phyloP scores from a whole-genome alignment of 35 echinoderm and acorn worm genomes.

The Stichopus chloronotus region DNA sequence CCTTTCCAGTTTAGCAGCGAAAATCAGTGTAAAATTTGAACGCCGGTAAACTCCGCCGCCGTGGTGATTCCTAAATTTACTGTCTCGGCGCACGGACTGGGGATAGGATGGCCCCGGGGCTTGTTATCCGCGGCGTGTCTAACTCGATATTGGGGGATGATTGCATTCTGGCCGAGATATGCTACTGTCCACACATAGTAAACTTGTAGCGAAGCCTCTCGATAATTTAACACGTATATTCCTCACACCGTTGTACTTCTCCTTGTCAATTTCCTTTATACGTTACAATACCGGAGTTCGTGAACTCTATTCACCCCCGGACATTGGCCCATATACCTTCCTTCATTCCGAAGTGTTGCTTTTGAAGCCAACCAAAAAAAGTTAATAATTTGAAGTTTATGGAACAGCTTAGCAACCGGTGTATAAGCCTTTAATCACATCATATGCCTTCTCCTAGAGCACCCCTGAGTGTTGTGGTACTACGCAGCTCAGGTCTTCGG shows the following conservation, averaged over 20 bases:
- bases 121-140: conserved; percentile 37
- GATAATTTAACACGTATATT: conserved; percentile 37
- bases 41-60: conserved; percentile 36
- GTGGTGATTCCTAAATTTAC: conserved; percentile 1
- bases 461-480: conserved; percentile 39
- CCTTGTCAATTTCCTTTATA: background rate
- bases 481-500: background rate
- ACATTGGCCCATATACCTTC: conserved; percentile 45
- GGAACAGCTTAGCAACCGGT: conserved; percentile 50
- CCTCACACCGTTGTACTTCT: background rate
- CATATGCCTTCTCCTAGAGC: background rate
- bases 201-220: background rate
- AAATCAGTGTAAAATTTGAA: conserved; percentile 43
- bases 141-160: conserved; percentile 35
- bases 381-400: conserved; percentile 57
- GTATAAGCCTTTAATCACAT: conserved; percentile 44
- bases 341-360: conserved; percentile 23
- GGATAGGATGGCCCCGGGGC: conserved; percentile 35
- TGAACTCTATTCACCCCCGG: conserved; percentile 46
- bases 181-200: conserved; percentile 20
- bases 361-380: background rate
- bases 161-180: background rate
- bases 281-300: conserved; percentile 33
- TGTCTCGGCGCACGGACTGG: conserved; percentile 19
- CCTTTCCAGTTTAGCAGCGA: background rate